Conservation (phyloP, 2,888 invertebrate genomes). For the Eupithecia exiguata region DNA sequence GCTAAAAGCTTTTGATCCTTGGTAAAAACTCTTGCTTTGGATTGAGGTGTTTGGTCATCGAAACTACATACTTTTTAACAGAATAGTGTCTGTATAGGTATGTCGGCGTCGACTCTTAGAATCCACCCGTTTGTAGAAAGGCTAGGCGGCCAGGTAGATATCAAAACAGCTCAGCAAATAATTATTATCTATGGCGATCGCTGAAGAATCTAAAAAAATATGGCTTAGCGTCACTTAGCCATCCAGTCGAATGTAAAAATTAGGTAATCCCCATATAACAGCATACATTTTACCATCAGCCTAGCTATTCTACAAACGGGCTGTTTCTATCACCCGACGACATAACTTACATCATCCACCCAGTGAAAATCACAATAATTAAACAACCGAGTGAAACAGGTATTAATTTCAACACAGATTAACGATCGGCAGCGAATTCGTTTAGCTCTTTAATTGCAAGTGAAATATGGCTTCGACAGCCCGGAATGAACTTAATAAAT, state of each 20-base stretch:
- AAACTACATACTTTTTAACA: background rate
- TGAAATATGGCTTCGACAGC: conserved; percentile 35
- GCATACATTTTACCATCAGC: background rate
- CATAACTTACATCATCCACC: background rate
- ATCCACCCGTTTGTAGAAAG: background rate
- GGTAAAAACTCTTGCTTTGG: background rate
- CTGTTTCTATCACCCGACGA: background rate
- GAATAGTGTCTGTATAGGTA: background rate
- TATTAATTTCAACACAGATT: conserved; percentile 14
- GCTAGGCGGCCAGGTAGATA: too few relatives aligned
- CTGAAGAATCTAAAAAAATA: background rate
- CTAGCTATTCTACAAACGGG: background rate
- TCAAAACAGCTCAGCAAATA: background rate
- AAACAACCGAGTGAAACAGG: background rate
- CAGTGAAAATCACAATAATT: background rate
- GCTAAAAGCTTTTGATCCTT: background rate
- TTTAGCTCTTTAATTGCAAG: conserved; percentile 31
- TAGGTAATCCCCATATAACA: background rate
- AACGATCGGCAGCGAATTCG: conserved; percentile 25
- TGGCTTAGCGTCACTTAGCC: background rate
- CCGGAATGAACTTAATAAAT: conserved; percentile 22
- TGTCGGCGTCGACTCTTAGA: background rate
- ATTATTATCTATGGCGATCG: background rate
- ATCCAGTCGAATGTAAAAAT: background rate
- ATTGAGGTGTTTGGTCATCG: background rate